These are phyloP conservation scores for Pangasius sanitwongsei DNA, from an alignment of 2,797 vertebrate species.

Conservation along the genomic window DNA sequence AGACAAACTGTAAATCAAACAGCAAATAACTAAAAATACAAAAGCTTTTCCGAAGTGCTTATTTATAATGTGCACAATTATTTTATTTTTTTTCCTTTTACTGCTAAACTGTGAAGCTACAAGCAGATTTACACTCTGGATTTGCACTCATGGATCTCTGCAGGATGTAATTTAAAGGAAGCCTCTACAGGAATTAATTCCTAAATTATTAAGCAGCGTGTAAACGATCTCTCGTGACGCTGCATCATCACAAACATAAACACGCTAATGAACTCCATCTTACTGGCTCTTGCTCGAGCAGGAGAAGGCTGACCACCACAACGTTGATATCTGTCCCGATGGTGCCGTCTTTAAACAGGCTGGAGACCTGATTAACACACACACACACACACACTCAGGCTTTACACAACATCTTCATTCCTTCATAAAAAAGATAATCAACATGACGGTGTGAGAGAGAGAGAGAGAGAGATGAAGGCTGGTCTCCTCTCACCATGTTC, in stretches of 20 bases:
- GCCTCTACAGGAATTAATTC: background rate
- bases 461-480: background rate
- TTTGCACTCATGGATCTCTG: background rate
- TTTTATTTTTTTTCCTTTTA: too few relatives aligned
- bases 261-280: conserved; percentile 63
- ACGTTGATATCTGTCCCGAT: conserved; percentile 97
- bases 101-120: background rate
- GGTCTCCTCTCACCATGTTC: conserved; percentile 87
- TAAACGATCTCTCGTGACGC: background rate
- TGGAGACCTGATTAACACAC: conserved; percentile 83
- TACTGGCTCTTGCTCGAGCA: conserved; percentile 94
- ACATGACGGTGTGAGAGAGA: background rate
- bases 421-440: background rate
- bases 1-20: background rate
- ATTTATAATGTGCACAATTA: background rate
- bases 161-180: background rate
- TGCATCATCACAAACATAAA: conserved; percentile 1
- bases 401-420: conserved; percentile 1
- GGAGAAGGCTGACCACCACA: conserved; percentile 91
- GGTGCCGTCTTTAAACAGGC: conserved; percentile 96
- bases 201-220: background rate
- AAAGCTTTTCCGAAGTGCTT: background rate
- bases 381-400: conserved; percentile 1
- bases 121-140: background rate
- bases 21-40: background rate